Percentiles rank a stretch among this genome's conserved stretches.
Conservation (phyloP, 2,797 vertebrate genomes). For the Buphagus erythrorhynchus region DNA sequence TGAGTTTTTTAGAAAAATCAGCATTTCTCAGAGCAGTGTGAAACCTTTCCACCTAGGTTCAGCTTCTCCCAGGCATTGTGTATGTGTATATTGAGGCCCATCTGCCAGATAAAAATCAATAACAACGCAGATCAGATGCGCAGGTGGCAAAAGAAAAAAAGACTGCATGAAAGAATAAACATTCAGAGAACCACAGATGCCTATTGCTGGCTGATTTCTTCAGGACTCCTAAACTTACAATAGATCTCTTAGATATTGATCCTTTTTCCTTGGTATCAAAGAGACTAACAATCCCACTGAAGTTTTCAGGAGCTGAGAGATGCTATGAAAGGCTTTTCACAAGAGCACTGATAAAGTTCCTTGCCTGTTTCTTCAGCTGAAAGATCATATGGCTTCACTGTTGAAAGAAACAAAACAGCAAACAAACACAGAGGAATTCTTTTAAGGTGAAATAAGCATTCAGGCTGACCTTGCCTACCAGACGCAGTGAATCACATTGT, state of each 20-base stretch:
- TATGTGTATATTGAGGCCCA: not conserved
- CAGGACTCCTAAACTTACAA: not conserved
- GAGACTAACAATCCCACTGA: constrained; percentile 11
- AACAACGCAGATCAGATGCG: not conserved
- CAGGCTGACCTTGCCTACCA: not conserved
- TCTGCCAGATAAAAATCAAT: not conserved
- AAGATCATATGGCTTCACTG: not conserved
- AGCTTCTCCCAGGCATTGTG: not conserved
- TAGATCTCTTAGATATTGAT: constrained; percentile 32
- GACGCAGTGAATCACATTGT: not conserved
- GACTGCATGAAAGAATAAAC: not conserved
- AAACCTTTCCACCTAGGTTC: not conserved
- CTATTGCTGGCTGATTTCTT: constrained; percentile 11
- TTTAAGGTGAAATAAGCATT: not conserved
- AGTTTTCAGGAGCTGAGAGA: not conserved
- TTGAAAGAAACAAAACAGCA: constrained; percentile 2
- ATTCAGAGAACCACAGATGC: not conserved
- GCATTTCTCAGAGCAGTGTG: not conserved
- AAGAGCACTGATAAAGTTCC: not conserved
- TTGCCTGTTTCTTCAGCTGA: not conserved
- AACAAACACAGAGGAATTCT: not conserved
- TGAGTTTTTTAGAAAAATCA: not conserved
- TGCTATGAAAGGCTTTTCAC: constrained; percentile 18
- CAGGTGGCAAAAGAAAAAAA: not conserved
- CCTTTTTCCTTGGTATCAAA: constrained; percentile 2